Evolutionary conservation across 2,113 vertebrate genomes (phyloP), one percentile per base, ranked within the genome.

Genomic region (Echinops telfairi): DNA sequence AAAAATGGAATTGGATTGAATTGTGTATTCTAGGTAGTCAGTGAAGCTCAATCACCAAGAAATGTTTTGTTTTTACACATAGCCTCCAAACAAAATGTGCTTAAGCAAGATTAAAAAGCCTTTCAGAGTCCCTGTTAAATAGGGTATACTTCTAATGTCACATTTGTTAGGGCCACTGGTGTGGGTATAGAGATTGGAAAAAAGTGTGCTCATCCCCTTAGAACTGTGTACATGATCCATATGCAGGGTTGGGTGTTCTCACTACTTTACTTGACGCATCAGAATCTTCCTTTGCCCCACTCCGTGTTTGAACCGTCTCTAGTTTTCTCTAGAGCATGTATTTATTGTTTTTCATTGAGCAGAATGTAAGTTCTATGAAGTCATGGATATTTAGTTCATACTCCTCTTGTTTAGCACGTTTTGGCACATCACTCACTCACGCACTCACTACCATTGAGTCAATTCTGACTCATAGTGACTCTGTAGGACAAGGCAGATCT

Each of bases 171-270:
- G 25, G 29, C 25, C 64, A 77, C 15, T n/a, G 38, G 23, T 58
- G 60, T 47, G 87, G 31, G 57, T 71, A 6, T 57, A 57, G 38
- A 64, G 7, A n/a, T 33, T 79, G 17, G 76, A 79, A 58, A 31
- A 60, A 83, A 23, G 27, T 58, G 70, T 78, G 23, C 47, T 87
- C 19, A 73, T 88, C 84, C 87, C 70, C 76, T 70, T 84, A 71
- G 53, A 20, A 73, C 40, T 12, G 7, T 43, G 23, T 29, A 12
- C 5, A 36, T 57, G 38, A 16, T 19, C 19, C 87, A 33, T 68
- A 38, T 19, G 36, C 29, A 22, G 20, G 36, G 22, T 80, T 87
- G 79, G 71, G 20, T 88, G 60, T 73, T 76, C 60, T 64, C 4
- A 58, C 38, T 23, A 68, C 17, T 84, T 3, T 60, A 10, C 1